Conservation (phyloP, 2,113 vertebrate genomes). For the Loxodonta africana region DNA sequence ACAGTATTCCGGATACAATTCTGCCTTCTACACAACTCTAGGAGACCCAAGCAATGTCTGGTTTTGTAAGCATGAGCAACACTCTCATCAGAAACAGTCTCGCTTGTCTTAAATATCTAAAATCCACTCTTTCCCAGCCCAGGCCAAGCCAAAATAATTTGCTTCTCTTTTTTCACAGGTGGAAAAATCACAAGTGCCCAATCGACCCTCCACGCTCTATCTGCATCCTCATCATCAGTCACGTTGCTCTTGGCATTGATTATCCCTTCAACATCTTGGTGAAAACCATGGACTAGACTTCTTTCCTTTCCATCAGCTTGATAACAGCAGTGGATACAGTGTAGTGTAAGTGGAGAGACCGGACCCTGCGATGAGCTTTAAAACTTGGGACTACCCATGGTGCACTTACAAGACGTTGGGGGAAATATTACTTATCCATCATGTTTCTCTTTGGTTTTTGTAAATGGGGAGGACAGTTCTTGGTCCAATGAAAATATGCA, state of each 20-base stretch:
- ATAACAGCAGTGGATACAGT: constrained; percentile 77
- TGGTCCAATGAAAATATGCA: constrained; percentile 88
- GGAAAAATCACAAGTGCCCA: constrained; percentile 96
- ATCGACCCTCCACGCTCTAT: constrained; percentile 88
- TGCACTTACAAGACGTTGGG: constrained; percentile 74
- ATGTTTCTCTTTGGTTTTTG: constrained; percentile 87
- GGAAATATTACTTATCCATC: constrained; percentile 76
- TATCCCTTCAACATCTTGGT: constrained; percentile 94
- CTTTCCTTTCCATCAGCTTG: constrained; percentile 83
- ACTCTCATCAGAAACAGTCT: background rate
- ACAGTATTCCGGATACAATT: background rate
- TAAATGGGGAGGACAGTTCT: constrained; percentile 82
- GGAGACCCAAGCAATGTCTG: background rate
- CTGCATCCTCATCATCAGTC: constrained; percentile 89
- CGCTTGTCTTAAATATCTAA: background rate
- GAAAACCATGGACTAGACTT: constrained; percentile 87
- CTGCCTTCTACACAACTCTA: background rate
- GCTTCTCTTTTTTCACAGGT: constrained; percentile 86
- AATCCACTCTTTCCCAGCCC: background rate
- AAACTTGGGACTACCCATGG: constrained; percentile 71
- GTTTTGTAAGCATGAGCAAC: background rate
- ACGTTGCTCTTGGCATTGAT: constrained; percentile 91
- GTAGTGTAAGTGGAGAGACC: constrained; percentile 71
- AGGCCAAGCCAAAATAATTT: background rate
- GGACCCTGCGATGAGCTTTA: constrained; percentile 77